A percentile compares a stretch with the other conserved stretches of the same genome.
Conservation (phyloP, 2,113 vertebrate species). For the Hyaena hyaena region DNA sequence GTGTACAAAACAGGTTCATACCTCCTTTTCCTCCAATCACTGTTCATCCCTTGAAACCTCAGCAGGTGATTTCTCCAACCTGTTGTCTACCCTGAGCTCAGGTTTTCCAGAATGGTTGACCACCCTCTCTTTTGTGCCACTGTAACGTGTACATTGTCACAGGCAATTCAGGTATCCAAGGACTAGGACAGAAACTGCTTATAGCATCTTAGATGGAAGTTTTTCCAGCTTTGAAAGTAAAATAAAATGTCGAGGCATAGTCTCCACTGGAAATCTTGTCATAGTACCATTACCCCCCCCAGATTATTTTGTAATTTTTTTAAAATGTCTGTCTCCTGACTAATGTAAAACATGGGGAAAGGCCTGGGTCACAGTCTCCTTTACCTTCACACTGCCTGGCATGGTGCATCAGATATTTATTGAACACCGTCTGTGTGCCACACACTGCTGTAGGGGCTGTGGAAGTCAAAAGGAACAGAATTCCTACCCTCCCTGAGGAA, state of each 20-base stretch:
- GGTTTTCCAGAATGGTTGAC: neutral
- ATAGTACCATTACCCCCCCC: neutral
- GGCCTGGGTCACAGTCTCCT: neutral
- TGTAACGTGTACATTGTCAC: neutral
- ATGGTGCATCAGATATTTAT: neutral
- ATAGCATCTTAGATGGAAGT: neutral
- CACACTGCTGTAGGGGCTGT: neutral
- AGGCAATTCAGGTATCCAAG: neutral
- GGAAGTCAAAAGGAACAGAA: neutral
- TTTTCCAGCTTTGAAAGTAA: conserved; percentile 35
- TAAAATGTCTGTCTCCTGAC: conserved; percentile 15
- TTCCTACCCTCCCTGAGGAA: neutral
- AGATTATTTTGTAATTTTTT: conserved; percentile 39
- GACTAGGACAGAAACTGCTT: neutral
- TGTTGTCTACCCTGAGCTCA: neutral
- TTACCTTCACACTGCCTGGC: neutral
- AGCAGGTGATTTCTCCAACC: neutral
- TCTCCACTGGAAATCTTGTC: neutral
- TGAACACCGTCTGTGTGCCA: neutral
- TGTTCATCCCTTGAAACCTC: neutral
- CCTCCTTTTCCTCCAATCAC: neutral
- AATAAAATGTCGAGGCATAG: neutral
- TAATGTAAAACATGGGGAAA: neutral
- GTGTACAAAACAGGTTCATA: neutral
- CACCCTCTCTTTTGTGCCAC: neutral